phyloP scores from a whole-genome alignment of 2,888 invertebrate genomes.

The Phlogophora meticulosa region DNA sequence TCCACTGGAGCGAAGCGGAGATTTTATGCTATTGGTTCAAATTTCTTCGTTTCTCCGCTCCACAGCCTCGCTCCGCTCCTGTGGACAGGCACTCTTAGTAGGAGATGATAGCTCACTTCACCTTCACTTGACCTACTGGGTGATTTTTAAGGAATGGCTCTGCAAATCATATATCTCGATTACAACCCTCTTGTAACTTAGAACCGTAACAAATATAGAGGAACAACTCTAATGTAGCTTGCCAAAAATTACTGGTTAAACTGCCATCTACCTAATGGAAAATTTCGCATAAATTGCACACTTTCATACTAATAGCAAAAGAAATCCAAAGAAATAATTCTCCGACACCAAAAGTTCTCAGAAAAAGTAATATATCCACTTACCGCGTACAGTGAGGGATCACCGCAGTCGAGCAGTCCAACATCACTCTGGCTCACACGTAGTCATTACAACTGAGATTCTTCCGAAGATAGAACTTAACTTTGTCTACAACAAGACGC shows the following conservation, averaged over 20 bases:
- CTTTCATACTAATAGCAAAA: not conserved
- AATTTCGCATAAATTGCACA: conserved; percentile 3
- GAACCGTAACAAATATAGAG: not conserved
- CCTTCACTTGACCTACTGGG: no score
- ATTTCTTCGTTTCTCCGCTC: no score
- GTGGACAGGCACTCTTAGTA: no score
- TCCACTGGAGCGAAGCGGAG: no score
- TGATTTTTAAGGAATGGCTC: no score
- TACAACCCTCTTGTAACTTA: not conserved
- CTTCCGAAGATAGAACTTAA: conserved; percentile 31
- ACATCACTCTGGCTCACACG: conserved; percentile 36
- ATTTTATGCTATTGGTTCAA: no score
- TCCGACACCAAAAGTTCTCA: conserved; percentile 17
- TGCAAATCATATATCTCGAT: no score
- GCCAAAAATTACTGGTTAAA: conserved; percentile 13
- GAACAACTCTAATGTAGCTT: conserved; percentile 3
- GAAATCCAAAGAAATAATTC: conserved; percentile 29
- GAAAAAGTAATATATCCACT: conserved; percentile 42
- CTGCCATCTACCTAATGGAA: conserved; percentile 13
- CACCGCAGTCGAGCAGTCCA: conserved; percentile 20
- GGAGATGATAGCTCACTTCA: no score
- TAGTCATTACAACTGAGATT: conserved; percentile 34
- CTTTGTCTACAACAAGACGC: conserved; percentile 27
- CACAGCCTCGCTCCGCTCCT: no score
- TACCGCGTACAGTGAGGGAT: conserved; percentile 40